These are phyloP conservation scores for Ophion costatus DNA, from an alignment of 2,888 invertebrate species.

Conservation along the genomic window DNA sequence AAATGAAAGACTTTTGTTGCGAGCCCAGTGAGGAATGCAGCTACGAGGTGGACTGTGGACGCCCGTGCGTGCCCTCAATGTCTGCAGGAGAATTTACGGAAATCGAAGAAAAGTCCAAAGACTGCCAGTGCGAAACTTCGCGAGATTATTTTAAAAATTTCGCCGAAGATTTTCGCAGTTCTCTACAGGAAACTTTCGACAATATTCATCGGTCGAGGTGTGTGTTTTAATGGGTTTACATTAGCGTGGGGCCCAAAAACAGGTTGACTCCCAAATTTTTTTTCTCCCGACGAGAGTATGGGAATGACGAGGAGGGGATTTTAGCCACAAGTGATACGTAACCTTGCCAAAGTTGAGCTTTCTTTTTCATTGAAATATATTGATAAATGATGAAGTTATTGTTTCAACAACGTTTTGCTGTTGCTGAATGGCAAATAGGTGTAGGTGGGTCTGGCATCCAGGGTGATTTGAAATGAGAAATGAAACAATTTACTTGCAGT, in stretches of 20 bases:
- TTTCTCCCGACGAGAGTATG: not conserved
- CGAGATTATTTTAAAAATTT: slow-evolving; percentile 46
- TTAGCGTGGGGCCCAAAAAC: not conserved
- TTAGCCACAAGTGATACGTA: too few relatives aligned
- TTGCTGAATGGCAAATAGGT: too few relatives aligned
- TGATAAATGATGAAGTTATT: too few relatives aligned
- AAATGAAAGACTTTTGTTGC: slow-evolving; percentile 47
- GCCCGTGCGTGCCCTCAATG: slow-evolving; percentile 43
- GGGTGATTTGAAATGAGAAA: too few relatives aligned
- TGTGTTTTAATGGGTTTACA: not conserved
- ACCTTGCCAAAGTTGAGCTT: too few relatives aligned
- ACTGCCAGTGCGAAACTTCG: slow-evolving; percentile 23
- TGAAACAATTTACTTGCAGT: too few relatives aligned
- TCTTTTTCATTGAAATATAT: too few relatives aligned
- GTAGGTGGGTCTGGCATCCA: too few relatives aligned
- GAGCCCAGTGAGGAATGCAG: slow-evolving; percentile 42
- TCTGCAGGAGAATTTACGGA: slow-evolving; percentile 13
- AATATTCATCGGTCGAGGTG: slow-evolving; percentile 67
- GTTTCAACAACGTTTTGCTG: too few relatives aligned
- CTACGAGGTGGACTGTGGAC: slow-evolving; percentile 52
- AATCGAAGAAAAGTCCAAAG: slow-evolving; percentile 12
- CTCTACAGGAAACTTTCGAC: slow-evolving; percentile 68
- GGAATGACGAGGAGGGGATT: not conserved
- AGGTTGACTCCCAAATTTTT: not conserved
- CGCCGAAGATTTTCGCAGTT: slow-evolving; percentile 64